Conservation (phyloP, 2,113 vertebrate species). For the Chaetodon trifascialis region DNA sequence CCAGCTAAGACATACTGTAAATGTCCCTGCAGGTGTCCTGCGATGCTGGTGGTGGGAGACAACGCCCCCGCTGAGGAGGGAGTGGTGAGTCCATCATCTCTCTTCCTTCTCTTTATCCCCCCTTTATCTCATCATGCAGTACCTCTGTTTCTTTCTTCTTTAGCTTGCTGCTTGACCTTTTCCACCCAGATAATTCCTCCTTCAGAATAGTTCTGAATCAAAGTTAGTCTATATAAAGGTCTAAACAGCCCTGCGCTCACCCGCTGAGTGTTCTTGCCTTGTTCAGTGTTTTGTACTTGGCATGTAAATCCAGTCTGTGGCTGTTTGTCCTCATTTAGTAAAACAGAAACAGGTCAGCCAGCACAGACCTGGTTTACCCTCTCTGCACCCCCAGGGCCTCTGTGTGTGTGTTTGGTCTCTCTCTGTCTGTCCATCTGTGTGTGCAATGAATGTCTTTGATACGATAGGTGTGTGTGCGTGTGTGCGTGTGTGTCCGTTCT, state of each 20-base stretch:
- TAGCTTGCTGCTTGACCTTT: not conserved
- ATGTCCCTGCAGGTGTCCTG: constrained; percentile 87
- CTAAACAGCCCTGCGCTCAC: not conserved
- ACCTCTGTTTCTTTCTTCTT: not conserved
- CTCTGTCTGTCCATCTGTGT: constrained; percentile 26
- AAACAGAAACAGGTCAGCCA: constrained; percentile 58
- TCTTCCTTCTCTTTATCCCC: not conserved
- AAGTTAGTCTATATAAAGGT: not conserved
- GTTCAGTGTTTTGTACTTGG: constrained; percentile 35
- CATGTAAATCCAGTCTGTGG: constrained; percentile 3
- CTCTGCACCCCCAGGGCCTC: not conserved
- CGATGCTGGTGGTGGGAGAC: constrained; percentile 97
- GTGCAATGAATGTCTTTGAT: not conserved
- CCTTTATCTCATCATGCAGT: not conserved
- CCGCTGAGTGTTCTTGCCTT: not conserved
- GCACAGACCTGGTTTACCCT: constrained; percentile 19
- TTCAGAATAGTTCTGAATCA: not conserved
- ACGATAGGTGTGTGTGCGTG: constrained; percentile 10
- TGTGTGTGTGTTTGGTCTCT: constrained; percentile 4
- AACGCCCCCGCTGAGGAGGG: constrained; percentile 95
- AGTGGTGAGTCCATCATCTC: constrained; percentile 88
- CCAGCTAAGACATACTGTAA: not conserved
- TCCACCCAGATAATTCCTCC: not conserved
- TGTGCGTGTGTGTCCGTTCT: constrained; percentile 20
- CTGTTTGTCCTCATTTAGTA: constrained; percentile 45